These are phyloP conservation scores for Dioctria linearis DNA, from an alignment of 2,888 invertebrate species.

Conservation along the genomic window DNA sequence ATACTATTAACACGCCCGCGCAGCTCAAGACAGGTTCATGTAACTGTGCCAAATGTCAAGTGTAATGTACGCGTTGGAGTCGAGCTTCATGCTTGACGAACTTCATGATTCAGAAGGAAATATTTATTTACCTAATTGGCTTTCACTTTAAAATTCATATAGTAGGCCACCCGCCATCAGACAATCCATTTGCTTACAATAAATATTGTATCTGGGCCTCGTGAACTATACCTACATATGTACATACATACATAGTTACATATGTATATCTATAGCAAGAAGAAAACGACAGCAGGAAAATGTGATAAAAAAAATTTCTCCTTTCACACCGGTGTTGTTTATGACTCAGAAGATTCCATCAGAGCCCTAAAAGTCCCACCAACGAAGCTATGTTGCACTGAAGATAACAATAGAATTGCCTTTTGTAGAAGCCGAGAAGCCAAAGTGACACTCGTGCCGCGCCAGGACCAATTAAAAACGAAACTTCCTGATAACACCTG, in stretches of 20 bases:
- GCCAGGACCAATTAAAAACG: constrained; percentile 34
- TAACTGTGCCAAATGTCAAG: background rate
- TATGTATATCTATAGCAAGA: no score
- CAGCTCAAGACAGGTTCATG: background rate
- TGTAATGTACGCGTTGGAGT: background rate
- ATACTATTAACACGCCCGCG: background rate
- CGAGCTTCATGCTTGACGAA: background rate
- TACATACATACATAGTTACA: no score
- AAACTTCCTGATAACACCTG: constrained; percentile 30
- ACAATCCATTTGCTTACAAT: no score
- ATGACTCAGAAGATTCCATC: constrained; percentile 21
- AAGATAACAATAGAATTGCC: constrained; percentile 13
- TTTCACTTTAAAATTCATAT: no score
- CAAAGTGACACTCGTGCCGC: constrained; percentile 7
- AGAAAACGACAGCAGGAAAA: background rate
- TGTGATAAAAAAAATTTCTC: background rate
- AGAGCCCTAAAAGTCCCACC: background rate
- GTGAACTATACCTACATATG: no score
- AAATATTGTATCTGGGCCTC: no score
- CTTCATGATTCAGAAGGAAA: background rate
- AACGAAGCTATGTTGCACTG: background rate
- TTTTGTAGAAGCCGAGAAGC: constrained; percentile 1
- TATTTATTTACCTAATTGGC: no score
- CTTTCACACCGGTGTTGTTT: constrained; percentile 5
- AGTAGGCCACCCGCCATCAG: no score